phyloP scores from a whole-genome alignment of 2,797 vertebrate genomes.

The Sylvia borin region DNA sequence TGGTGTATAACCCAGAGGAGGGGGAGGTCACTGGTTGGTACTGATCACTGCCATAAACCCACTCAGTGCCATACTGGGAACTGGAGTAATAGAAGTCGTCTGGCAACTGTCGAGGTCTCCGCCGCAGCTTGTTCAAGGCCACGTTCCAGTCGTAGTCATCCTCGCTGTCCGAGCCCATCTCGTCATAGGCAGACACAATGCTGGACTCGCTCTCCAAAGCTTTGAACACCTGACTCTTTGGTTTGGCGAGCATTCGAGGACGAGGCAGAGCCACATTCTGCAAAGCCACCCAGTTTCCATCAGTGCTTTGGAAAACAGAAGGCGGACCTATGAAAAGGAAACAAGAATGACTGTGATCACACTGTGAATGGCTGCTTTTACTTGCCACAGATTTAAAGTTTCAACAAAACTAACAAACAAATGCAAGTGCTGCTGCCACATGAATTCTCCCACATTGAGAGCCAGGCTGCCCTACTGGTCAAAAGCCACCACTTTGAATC shows the following conservation, averaged over 20 bases:
- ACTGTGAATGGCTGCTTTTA: neutral
- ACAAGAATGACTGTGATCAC: neutral
- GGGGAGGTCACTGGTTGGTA: constrained; percentile 83
- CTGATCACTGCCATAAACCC: constrained; percentile 77
- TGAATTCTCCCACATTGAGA: neutral
- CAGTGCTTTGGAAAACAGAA: constrained; percentile 87
- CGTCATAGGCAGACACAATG: constrained; percentile 87
- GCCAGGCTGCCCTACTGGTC: neutral
- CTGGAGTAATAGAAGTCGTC: constrained; percentile 80
- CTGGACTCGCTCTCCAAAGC: constrained; percentile 87
- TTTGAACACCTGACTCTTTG: constrained; percentile 86
- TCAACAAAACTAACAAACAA: neutral
- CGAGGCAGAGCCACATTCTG: constrained; percentile 82
- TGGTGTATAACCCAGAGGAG: constrained; percentile 84
- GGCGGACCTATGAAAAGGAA: constrained; percentile 59
- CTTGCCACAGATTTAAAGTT: neutral
- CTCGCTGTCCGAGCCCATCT: constrained; percentile 87
- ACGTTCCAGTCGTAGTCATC: constrained; percentile 80
- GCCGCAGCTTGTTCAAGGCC: constrained; percentile 69
- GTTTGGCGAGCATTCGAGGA: constrained; percentile 85
- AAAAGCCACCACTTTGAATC: neutral
- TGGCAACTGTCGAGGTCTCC: constrained; percentile 69
- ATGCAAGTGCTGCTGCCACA: neutral
- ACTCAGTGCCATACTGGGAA: constrained; percentile 81
- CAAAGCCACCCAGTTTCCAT: constrained; percentile 96